Evolutionary conservation across 2,888 invertebrate genomes (phyloP).

Genomic region (Malacosoma neustria): DNA sequence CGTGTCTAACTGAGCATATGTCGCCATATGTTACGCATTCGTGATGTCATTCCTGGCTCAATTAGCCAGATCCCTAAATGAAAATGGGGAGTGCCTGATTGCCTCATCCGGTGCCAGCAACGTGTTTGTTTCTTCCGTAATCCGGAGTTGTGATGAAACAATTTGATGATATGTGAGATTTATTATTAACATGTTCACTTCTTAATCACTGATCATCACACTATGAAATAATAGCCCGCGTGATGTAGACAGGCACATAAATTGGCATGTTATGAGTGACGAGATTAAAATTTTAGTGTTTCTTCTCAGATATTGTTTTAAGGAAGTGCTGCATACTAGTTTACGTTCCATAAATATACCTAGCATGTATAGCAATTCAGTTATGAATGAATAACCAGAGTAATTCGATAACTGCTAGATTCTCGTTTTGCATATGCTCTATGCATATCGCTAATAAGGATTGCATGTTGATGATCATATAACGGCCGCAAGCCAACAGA

Average conservation of each 20-base stretch:
- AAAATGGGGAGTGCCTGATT: slow-evolving; percentile 53
- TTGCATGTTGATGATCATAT: background rate
- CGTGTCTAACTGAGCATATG: too few species aligned
- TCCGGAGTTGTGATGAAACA: slow-evolving; percentile 12
- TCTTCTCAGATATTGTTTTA: too few species aligned
- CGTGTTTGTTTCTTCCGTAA: slow-evolving; percentile 55
- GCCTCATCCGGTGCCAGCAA: slow-evolving; percentile 58
- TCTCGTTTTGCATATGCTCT: background rate
- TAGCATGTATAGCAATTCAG: background rate
- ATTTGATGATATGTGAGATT: too few species aligned
- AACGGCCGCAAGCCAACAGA: background rate
- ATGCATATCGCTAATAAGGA: background rate
- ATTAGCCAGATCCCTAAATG: slow-evolving; percentile 43
- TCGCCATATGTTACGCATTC: background rate
- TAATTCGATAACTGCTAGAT: background rate
- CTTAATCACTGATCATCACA: too few species aligned
- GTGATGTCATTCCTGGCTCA: slow-evolving; percentile 28
- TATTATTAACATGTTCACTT: too few species aligned
- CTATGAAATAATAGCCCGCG: too few species aligned
- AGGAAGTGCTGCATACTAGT: too few species aligned
- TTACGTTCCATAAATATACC: background rate
- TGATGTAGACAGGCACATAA: too few species aligned
- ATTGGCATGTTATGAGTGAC: too few species aligned
- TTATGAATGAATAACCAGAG: background rate
- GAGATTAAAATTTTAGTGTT: too few species aligned